These are phyloP conservation scores for Drosophila subquinaria DNA, from an alignment of 2,888 invertebrate genomes.

Conservation along the genomic window DNA sequence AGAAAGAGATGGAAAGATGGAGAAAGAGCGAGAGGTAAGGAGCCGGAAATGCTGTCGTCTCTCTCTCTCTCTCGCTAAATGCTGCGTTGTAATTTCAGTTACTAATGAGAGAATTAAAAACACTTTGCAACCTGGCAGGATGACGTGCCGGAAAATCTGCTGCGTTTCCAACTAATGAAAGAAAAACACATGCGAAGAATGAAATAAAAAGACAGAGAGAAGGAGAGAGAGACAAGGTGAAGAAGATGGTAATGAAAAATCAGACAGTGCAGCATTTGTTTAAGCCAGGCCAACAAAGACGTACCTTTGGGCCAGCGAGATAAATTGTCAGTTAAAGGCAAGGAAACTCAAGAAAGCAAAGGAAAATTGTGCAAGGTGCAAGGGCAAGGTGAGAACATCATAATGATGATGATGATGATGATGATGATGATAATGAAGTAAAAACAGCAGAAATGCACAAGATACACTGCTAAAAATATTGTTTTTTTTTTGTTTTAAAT, in stretches of 20 bases:
- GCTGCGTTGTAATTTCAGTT: constrained; percentile 73
- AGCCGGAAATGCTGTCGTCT: constrained; percentile 40
- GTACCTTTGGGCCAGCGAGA: constrained; percentile 69
- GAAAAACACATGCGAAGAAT: constrained; percentile 60
- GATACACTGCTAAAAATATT: background rate
- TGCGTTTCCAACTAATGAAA: constrained; percentile 68
- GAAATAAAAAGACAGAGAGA: constrained; percentile 13
- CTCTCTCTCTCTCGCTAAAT: constrained; percentile 28
- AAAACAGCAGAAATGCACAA: constrained; percentile 2
- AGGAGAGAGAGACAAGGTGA: constrained; percentile 29
- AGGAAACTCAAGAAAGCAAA: constrained; percentile 42
- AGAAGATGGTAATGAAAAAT: constrained; percentile 69
- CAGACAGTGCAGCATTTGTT: constrained; percentile 68
- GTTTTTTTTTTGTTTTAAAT: too few species aligned
- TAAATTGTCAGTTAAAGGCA: constrained; percentile 76
- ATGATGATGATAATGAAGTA: constrained; percentile 13
- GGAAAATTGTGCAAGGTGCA: constrained; percentile 75
- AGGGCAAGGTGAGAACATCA: constrained; percentile 59
- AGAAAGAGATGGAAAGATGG: constrained; percentile 15
- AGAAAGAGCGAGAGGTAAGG: background rate
- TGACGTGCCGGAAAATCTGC: constrained; percentile 45
- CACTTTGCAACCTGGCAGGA: constrained; percentile 69
- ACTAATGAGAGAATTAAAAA: constrained; percentile 81
- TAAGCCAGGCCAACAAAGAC: constrained; percentile 57
- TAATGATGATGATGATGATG: constrained; percentile 1